phyloP scores from a whole-genome alignment of 2,113 vertebrate genomes.

The Daphoenositta chrysoptera region DNA sequence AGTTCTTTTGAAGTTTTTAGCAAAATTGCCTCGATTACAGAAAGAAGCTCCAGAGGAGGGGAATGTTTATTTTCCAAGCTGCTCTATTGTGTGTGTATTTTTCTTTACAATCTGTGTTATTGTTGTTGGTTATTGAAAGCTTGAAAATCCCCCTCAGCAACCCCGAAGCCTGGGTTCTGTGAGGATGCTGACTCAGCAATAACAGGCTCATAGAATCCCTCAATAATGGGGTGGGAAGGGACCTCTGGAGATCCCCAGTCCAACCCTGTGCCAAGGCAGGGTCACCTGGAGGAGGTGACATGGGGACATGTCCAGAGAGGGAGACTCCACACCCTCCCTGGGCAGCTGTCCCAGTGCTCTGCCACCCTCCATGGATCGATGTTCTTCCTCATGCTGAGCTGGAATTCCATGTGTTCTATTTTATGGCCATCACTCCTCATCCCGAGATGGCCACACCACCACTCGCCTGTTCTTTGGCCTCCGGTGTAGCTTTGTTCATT shows the following conservation, averaged over 20 bases:
- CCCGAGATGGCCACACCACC: rapidly evolving
- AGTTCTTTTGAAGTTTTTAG: not conserved
- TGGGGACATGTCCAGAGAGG: not conserved
- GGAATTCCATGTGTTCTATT: not conserved
- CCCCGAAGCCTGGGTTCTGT: not conserved
- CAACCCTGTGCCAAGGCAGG: not conserved
- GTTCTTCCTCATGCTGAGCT: not conserved
- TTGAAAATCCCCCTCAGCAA: not conserved
- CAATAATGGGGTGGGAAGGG: not conserved
- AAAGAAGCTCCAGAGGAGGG: not conserved
- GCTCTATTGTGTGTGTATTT: not conserved
- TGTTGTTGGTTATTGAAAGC: not conserved
- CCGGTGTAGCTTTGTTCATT: not conserved
- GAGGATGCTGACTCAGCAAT: not conserved
- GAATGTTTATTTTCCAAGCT: not conserved
- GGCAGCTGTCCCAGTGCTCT: not conserved
- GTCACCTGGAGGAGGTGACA: not conserved
- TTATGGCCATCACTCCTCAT: not conserved
- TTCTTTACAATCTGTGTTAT: not conserved
- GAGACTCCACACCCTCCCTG: not conserved
- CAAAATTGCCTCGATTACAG: not conserved
- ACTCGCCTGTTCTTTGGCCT: not conserved
- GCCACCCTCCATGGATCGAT: not conserved
- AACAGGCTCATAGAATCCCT: not conserved
- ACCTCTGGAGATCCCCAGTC: not conserved